A percentile compares a stretch with the other conserved stretches of the same genome.
These are phyloP conservation scores for Palythoa caribaeorum DNA, from an alignment of 92 coral and sea anemone genomes.

Conservation along the genomic window DNA sequence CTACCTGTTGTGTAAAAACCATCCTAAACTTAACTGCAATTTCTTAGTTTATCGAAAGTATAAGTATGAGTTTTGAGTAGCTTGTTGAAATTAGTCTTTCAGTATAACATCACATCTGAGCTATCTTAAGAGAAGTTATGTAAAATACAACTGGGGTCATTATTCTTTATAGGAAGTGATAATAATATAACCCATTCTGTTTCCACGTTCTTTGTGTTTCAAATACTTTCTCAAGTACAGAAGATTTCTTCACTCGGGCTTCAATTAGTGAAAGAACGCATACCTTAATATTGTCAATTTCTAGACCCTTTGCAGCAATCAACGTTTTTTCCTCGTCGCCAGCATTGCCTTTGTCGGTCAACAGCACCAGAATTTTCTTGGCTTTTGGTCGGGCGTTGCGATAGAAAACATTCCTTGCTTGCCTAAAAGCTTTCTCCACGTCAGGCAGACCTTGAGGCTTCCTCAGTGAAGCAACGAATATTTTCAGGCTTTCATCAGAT, in stretches of 20 bases:
- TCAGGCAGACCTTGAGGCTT: slow-evolving; percentile 63
- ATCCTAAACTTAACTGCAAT: background rate
- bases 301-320: slow-evolving; percentile 30
- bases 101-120: no score
- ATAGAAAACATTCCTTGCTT: slow-evolving; percentile 71
- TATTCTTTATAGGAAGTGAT: no score
- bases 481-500: slow-evolving; percentile 17
- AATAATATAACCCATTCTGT: no score
- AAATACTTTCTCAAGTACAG: no score
- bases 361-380: slow-evolving; percentile 83
- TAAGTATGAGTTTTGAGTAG: no score
- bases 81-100: no score
- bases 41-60: no score
- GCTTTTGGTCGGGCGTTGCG: slow-evolving; percentile 76
- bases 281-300: slow-evolving; percentile 36
- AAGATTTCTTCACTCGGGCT: background rate
- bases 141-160: no score
- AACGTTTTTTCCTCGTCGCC: slow-evolving; percentile 24
- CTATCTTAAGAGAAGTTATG: no score
- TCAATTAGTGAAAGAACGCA: background rate
- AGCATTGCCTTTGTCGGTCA: slow-evolving; percentile 67
- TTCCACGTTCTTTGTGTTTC: no score
- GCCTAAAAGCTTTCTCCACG: slow-evolving; percentile 68
- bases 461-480: background rate
- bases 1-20: slow-evolving; percentile 41